phyloP scores from a whole-genome alignment of 2,888 invertebrate genomes.

The Drosophila neotestacea region DNA sequence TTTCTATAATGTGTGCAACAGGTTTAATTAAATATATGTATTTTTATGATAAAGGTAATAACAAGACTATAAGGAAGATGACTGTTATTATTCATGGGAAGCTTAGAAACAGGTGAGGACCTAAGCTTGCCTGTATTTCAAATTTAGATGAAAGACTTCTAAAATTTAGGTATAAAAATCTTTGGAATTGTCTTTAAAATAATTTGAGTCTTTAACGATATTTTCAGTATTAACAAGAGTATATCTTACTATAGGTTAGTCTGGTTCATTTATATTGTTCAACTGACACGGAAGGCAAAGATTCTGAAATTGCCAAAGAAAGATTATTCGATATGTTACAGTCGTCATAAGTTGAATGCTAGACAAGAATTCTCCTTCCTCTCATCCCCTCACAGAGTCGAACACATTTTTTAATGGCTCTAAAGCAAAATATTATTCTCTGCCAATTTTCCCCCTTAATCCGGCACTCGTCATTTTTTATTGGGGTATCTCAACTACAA shows the following conservation, averaged over 20 bases:
- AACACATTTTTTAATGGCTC: neutral
- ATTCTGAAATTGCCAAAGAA: too few species aligned
- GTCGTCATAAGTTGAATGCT: neutral
- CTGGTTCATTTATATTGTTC: too few species aligned
- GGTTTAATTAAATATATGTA: constrained; percentile 1
- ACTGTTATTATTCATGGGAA: neutral
- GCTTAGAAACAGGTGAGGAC: too few species aligned
- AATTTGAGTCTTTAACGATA: too few species aligned
- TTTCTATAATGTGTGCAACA: constrained; percentile 1
- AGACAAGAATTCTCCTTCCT: neutral
- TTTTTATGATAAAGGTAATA: neutral
- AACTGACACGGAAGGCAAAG: too few species aligned
- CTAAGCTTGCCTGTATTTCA: too few species aligned
- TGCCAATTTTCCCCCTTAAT: constrained; percentile 13
- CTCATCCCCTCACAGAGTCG: neutral
- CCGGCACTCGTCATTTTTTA: constrained; percentile 16
- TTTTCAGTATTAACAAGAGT: too few species aligned
- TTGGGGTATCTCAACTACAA: constrained; percentile 35
- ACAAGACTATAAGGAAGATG: neutral
- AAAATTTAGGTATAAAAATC: too few species aligned
- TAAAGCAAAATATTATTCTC: constrained; percentile 7
- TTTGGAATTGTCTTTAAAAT: too few species aligned
- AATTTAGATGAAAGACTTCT: too few species aligned
- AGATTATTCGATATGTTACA: too few species aligned
- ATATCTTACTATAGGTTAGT: too few species aligned